Base-by-base conservation (phyloP, 2,797 vertebrate genomes). In the Sus cebifrons region DNA sequence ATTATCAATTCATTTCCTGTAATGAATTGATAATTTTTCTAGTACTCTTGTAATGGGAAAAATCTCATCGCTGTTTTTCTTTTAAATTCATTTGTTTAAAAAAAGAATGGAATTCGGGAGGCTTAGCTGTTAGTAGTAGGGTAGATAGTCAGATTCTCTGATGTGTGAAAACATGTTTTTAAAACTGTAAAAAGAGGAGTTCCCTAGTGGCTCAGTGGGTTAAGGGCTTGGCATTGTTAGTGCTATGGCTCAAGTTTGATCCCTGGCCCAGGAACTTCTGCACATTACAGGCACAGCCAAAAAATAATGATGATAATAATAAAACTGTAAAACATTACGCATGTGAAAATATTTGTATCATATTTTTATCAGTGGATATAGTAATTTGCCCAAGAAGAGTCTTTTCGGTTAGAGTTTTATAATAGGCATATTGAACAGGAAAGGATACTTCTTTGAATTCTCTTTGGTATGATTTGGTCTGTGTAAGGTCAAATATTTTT, bases 41-140 rank as follows among this genome's bases (percentile, higher is more conserved):
- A 5, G 77, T 93, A 75, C 29, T 90, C 29, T 89, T 92, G 1
- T 71, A 93, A 68, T 89, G 52, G 49, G 12, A 65, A 64, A 91
- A 91, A 89, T 73, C 16, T 82, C 25, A 84, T 86, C 40, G 68
- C 8, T 90, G 5, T 93, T 84, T 71, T 65, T 86, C 49, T 79
- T 91, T 18, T 74, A 85, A 93, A 85, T 93, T 87, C 2, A 77
- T 86, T 94, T 96, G 67, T 82, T 92, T 62, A 87, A 58, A 83
- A 40, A 92, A 83, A 62, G 21, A 78, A 79, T 93, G 40, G 67
- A 73, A 88, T 91, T 91, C 91, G n/a, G 21, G 25, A 82, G 62
- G 36, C 58, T 82, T 77, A 82, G n/a, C 70, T 60, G 2, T 85
- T 56, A 29, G 10, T 92, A 18, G 11, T 78, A 86, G 2, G 64